Base-by-base conservation (phyloP, 2,888 invertebrate species). In the Piscicola geometra region DNA sequence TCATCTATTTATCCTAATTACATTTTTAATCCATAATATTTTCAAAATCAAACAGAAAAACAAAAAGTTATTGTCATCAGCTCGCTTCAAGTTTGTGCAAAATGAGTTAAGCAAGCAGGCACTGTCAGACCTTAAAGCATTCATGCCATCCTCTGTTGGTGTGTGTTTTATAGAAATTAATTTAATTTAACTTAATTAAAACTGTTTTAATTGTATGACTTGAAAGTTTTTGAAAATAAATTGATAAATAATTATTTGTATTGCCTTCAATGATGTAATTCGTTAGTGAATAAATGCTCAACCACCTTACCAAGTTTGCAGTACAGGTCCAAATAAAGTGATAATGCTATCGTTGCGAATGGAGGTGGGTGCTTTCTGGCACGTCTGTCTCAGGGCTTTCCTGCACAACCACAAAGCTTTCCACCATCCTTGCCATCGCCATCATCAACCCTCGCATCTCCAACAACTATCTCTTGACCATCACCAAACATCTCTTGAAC, bases 311-410 rank as follows among this genome's bases (percentile, higher is more conserved):
- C 12, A 21, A 47, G 50, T 47, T 47, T 21, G 21, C 50, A 47
- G 21, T 47, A 9, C 60, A 18, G 60, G 3, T n/a, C 60, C 60
- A 15, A n/a, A 18, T 3, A 56, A 21, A 25, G 60, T 56, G 3
- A 56, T 56, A 56, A 56, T 56, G 25, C n/a, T 56, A 15, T 56
- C 60, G 3, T 56, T 56, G 25, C 9, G 60, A 56, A 56, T 56
- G 60, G 60, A 56, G 60, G 3, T 56, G 21, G 60, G 60, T 5
- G 60, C 60, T 25, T 56, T 56, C n/a, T 56, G 60, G 60, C 60
- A 56, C 60, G n/a, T 56, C 5, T 56, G 60, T 56, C n/a, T 56
- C 15, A 56, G 60, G n/a, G 21, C 60, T n/a, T 21, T 56, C 25
- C n/a, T 56, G 25, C 25, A 56, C 60, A 56, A 56, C 60, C 21